A percentile compares a stretch with the other conserved stretches of the same genome.
These are phyloP conservation scores for Urocolius indicus DNA, from an alignment of 2,113 vertebrate species.

Conservation along the genomic window DNA sequence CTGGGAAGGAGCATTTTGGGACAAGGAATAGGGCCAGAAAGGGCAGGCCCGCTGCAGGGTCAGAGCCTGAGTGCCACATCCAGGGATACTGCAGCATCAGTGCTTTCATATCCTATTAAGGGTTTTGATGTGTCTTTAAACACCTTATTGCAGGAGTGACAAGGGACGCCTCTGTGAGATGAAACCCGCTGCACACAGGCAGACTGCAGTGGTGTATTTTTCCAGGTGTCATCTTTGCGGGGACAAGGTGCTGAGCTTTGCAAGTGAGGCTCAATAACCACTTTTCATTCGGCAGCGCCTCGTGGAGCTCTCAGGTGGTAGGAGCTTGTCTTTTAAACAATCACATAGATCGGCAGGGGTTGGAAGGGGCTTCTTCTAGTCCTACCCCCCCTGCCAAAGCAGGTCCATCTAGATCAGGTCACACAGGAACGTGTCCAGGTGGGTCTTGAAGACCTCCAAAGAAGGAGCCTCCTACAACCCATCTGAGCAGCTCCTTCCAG, in stretches of 20 bases:
- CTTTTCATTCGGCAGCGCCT: background rate
- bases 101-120: background rate
- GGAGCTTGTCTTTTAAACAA: background rate
- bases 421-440: too few relatives aligned
- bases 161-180: background rate
- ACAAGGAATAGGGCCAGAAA: background rate
- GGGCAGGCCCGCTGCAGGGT: background rate
- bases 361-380: too few relatives aligned
- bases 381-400: too few relatives aligned
- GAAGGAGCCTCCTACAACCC: too few relatives aligned
- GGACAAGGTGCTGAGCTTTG: background rate
- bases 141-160: background rate
- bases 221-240: background rate
- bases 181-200: background rate
- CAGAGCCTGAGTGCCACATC: accelerated
- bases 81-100: background rate
- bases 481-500: too few relatives aligned
- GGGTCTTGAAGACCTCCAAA: too few relatives aligned
- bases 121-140: background rate
- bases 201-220: background rate
- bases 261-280: accelerated
- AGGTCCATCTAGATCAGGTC: too few relatives aligned
- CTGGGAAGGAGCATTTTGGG: background rate
- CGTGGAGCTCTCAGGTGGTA: background rate
- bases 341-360: too few relatives aligned